Evolutionary conservation across 2,888 invertebrate species (phyloP), one percentile per base, ranked within the genome.

Genomic region (Rhagonycha lutea): DNA sequence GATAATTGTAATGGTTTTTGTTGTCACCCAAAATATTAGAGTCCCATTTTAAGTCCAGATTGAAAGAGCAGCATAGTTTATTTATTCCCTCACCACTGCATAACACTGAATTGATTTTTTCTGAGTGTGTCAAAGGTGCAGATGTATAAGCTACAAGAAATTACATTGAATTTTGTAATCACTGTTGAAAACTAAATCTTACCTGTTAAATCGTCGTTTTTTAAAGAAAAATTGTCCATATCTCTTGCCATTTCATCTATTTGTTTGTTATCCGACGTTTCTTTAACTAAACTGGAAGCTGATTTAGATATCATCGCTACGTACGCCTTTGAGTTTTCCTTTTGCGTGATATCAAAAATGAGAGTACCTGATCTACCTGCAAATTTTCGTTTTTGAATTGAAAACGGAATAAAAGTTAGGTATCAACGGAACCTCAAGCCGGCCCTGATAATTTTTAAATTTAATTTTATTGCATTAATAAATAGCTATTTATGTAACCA

Each of bases 1-100:
- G 88, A 79, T 92, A 91, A 65, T 84, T 84, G 80, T 91, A 91
- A 77, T 81, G 18, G 14, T 77, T 78, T 69, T 75, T 72, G 70
- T 70, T 26, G 62, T 47, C 70, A 2, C 4, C 12, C 5, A 62
- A 23, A 9, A 67, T 72, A 47, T 71, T 14, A 9, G 47, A 11
- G n/a, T 68, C 10, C 68, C 68, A 26, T 29, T 74, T 60, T 10
- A 76, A 70, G 60, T 71, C 75, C 2, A 81, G 68, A 62, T 79
- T 65, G 69, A 83, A 88, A 2, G 82, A 63, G 75, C 89, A 90
- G 77, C 89, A 89, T 14, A 82, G 63, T 60, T 83, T 74, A 70
- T 79, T 79, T 24, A 81, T 9, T 10, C 67, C 65, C 4, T 74
- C 74, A 18, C 73, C 28, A 68, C 70, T 62, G 26, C 73, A 73